phyloP scores from a whole-genome alignment of 1,140 invertebrate species.

The Aphelenchoides besseyi region DNA sequence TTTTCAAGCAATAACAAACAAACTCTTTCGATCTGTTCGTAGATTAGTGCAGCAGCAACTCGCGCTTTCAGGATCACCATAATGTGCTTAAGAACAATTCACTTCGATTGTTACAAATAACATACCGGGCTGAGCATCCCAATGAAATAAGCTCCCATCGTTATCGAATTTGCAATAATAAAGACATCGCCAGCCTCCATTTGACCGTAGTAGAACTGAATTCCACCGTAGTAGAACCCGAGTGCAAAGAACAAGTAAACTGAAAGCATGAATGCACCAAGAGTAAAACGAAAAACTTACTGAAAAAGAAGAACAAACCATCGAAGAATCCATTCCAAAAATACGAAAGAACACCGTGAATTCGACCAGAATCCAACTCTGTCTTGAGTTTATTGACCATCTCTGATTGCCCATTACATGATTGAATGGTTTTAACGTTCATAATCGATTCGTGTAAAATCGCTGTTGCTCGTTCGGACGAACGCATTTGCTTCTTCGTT shows the following conservation, averaged over 20 bases:
- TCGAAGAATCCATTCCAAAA: constrained; percentile 46
- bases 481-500: constrained; percentile 29
- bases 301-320: constrained; percentile 43
- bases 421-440: constrained; percentile 68
- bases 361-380: constrained; percentile 31
- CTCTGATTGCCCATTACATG: constrained; percentile 75
- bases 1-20: too few relatives aligned
- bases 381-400: constrained; percentile 64
- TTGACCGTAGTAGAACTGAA: constrained; percentile 22
- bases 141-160: constrained; percentile 41
- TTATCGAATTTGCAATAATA: constrained; percentile 37
- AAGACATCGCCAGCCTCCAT: constrained; percentile 46
- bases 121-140: neutral
- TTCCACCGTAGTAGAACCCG: constrained; percentile 35
- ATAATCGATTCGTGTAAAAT: constrained; percentile 50
- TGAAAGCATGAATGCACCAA: too few relatives aligned
- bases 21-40: constrained; percentile 73
- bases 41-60: constrained; percentile 63
- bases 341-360: constrained; percentile 34
- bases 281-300: neutral
- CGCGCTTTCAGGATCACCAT: constrained; percentile 62
- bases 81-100: too few relatives aligned
- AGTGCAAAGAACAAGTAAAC: neutral
- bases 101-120: too few relatives aligned
- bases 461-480: constrained; percentile 30